phyloP scores from a whole-genome alignment of 2,113 vertebrate species.

The Polypterus bichir region DNA sequence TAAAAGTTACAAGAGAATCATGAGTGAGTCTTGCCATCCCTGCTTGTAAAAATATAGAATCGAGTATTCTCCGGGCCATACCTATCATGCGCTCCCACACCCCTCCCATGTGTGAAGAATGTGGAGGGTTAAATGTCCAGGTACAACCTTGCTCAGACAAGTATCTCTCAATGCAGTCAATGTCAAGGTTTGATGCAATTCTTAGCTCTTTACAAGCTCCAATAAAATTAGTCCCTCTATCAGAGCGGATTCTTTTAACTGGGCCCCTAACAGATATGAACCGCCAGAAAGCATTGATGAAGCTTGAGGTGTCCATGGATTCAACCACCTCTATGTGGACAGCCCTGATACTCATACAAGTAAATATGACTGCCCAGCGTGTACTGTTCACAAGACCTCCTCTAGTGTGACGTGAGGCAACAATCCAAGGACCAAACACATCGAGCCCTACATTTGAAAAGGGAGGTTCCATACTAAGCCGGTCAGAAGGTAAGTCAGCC shows the following conservation, averaged over 20 bases:
- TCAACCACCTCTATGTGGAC: constrained; percentile 23
- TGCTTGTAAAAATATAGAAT: no score
- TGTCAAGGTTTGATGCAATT: background rate
- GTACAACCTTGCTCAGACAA: no score
- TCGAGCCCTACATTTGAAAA: constrained; percentile 4
- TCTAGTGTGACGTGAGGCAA: constrained; percentile 1
- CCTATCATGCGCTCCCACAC: no score
- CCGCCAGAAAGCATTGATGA: constrained; percentile 16
- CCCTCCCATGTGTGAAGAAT: no score
- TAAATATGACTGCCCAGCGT: constrained; percentile 20
- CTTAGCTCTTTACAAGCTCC: constrained; percentile 6
- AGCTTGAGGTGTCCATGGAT: constrained; percentile 15
- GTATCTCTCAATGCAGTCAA: no score
- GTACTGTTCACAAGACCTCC: constrained; percentile 12
- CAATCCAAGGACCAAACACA: no score
- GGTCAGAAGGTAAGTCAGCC: constrained; percentile 11
- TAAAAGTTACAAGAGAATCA: constrained; percentile 13
- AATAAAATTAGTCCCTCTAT: constrained; percentile 1
- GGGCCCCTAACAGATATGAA: constrained; percentile 7
- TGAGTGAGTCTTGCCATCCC: constrained; percentile 6
- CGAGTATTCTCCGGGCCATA: no score
- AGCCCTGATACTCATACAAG: constrained; percentile 15
- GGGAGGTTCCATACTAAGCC: constrained; percentile 12
- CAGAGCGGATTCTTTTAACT: background rate
- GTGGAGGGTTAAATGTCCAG: no score